phyloP scores from a whole-genome alignment of 2,797 vertebrate species.

The Calcarius lapponicus region DNA sequence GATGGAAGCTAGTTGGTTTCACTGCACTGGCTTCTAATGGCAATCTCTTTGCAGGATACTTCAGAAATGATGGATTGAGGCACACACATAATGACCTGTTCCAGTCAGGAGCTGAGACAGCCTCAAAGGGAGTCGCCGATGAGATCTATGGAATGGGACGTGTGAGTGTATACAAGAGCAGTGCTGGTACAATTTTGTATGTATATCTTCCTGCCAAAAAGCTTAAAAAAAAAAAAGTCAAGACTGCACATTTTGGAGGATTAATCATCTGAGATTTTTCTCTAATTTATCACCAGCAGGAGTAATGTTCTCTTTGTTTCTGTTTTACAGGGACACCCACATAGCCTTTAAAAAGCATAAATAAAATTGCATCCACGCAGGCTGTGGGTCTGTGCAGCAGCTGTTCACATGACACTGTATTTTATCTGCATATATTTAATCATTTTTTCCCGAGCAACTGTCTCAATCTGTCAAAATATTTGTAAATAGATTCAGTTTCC shows the following conservation, averaged over 20 bases:
- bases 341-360: conserved; percentile 31
- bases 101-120: conserved; percentile 30
- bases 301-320: conserved; percentile 11
- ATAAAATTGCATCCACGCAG: conserved; percentile 11
- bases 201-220: conserved; percentile 39
- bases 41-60: conserved; percentile 43
- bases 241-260: background rate
- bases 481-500: conserved; percentile 46
- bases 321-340: conserved; percentile 27
- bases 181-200: background rate
- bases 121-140: conserved; percentile 5
- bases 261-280: conserved; percentile 37
- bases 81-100: conserved; percentile 35
- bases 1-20: conserved; percentile 21
- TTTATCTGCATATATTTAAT: conserved; percentile 54
- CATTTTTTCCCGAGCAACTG: conserved; percentile 20
- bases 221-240: background rate
- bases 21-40: conserved; percentile 15
- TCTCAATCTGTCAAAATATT: conserved; percentile 62
- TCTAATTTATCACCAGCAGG: conserved; percentile 22
- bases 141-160: background rate
- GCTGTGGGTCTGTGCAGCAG: conserved; percentile 23
- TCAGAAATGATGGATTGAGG: conserved; percentile 51
- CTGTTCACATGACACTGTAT: conserved; percentile 19
- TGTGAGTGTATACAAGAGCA: background rate